Evolutionary conservation across 2,888 invertebrate species (phyloP).

Genomic region (Mystacides longicornis): DNA sequence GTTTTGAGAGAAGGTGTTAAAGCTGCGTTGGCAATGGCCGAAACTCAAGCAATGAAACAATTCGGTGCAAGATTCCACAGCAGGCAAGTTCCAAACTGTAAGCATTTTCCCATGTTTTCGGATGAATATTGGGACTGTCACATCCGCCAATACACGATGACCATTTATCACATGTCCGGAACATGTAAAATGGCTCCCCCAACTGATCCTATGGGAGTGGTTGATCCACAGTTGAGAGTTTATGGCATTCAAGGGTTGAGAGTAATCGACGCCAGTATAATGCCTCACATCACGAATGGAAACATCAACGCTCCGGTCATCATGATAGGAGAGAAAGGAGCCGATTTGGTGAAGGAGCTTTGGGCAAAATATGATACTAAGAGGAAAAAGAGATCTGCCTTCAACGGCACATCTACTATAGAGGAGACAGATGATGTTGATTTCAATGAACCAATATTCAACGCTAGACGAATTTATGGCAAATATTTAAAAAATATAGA

Average conservation of each 20-base stretch:
- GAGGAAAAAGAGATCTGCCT: constrained; percentile 32
- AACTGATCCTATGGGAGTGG: constrained; percentile 70
- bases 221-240: constrained; percentile 68
- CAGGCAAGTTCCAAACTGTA: constrained; percentile 73
- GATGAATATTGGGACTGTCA: constrained; percentile 86
- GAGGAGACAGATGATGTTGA: constrained; percentile 4
- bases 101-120: constrained; percentile 65
- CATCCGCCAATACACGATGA: constrained; percentile 77
- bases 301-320: constrained; percentile 83
- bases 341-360: constrained; percentile 69
- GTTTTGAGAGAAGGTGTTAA: constrained; percentile 82
- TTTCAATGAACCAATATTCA: constrained; percentile 14
- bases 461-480: constrained; percentile 20
- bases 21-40: constrained; percentile 71
- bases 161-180: constrained; percentile 80
- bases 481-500: constrained; percentile 12
- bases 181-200: constrained; percentile 80
- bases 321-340: constrained; percentile 82
- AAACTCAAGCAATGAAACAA: constrained; percentile 68
- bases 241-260: constrained; percentile 71
- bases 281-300: constrained; percentile 81
- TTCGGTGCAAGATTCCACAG: constrained; percentile 73
- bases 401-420: neutral
- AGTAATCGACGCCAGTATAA: constrained; percentile 81
- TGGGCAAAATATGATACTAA: constrained; percentile 47